Percentiles rank a stretch among this genome's conserved stretches.
phyloP scores from a whole-genome alignment of 2,113 vertebrate genomes.

The Choloepus hoffmanni region DNA sequence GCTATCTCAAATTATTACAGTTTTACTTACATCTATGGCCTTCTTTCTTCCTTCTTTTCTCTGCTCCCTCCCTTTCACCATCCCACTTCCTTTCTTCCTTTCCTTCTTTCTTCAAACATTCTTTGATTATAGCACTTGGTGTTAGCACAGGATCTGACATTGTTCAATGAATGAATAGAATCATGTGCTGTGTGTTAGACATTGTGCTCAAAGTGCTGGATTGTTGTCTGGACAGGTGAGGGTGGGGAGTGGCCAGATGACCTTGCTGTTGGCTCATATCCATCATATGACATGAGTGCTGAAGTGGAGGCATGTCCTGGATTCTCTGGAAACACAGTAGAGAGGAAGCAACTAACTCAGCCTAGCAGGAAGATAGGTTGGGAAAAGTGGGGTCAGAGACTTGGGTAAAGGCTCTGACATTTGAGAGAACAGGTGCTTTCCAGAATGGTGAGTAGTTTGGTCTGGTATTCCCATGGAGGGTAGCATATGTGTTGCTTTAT shows the following conservation, averaged over 20 bases:
- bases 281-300: neutral
- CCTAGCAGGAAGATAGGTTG: neutral
- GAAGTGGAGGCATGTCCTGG: neutral
- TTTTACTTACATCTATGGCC: neutral
- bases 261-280: too few relatives aligned
- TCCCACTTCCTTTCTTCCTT: neutral
- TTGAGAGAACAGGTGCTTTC: neutral
- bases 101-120: neutral
- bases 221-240: too few relatives aligned
- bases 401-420: neutral
- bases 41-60: neutral
- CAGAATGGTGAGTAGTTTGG: neutral
- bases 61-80: too few relatives aligned
- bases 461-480: neutral
- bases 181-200: neutral
- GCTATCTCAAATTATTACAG: neutral
- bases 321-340: neutral
- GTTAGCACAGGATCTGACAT: too few relatives aligned
- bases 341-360: neutral
- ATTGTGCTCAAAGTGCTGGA: neutral
- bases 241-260: neutral
- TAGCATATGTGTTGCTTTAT: neutral
- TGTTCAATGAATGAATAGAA: neutral
- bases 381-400: neutral
- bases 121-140: neutral